Percentiles rank a stretch among this genome's conserved stretches.
Evolutionary conservation across 2,888 invertebrate genomes (phyloP).

Genomic region (Lepidocyrtoides sp.): DNA sequence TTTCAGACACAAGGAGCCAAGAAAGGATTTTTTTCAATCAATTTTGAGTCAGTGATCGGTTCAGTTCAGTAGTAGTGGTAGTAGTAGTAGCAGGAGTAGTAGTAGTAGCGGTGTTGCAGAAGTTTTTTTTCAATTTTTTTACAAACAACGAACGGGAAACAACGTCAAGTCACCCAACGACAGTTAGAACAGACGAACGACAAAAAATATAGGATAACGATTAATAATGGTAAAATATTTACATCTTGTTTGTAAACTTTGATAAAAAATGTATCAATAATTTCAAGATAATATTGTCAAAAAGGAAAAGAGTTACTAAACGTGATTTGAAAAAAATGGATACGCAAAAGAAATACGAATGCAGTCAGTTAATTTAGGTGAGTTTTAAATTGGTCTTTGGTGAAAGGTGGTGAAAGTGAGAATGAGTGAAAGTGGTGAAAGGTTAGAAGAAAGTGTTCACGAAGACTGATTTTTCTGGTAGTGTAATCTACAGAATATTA

Average conservation of each 20-base stretch:
- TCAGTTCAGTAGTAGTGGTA: slow-evolving; percentile 74
- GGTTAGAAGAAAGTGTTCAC: slow-evolving; percentile 47
- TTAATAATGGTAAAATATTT: slow-evolving; percentile 54
- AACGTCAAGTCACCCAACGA: slow-evolving; percentile 76
- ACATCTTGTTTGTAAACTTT: neutral
- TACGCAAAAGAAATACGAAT: neutral
- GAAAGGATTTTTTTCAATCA: slow-evolving; percentile 53
- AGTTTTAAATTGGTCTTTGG: slow-evolving; percentile 35
- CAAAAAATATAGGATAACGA: slow-evolving; percentile 71
- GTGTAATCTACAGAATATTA: slow-evolving; percentile 26
- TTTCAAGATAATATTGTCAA: slow-evolving; percentile 13
- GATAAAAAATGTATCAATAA: neutral
- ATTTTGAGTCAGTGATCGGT: slow-evolving; percentile 76
- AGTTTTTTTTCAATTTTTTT: slow-evolving; percentile 26
- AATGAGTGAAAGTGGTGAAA: slow-evolving; percentile 67
- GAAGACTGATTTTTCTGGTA: slow-evolving; percentile 27
- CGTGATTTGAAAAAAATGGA: slow-evolving; percentile 10
- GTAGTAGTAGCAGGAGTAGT: slow-evolving; percentile 68
- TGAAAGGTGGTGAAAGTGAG: slow-evolving; percentile 71
- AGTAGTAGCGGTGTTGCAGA: slow-evolving; percentile 49
- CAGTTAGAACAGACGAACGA: slow-evolving; percentile 58
- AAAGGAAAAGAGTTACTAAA: slow-evolving; percentile 36
- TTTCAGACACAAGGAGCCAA: too few relatives aligned
- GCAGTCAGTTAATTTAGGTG: slow-evolving; percentile 58
- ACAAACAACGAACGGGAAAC: slow-evolving; percentile 54